Evolutionary conservation across 2,113 vertebrate species (phyloP).

Genomic region (Anolis carolinensis): DNA sequence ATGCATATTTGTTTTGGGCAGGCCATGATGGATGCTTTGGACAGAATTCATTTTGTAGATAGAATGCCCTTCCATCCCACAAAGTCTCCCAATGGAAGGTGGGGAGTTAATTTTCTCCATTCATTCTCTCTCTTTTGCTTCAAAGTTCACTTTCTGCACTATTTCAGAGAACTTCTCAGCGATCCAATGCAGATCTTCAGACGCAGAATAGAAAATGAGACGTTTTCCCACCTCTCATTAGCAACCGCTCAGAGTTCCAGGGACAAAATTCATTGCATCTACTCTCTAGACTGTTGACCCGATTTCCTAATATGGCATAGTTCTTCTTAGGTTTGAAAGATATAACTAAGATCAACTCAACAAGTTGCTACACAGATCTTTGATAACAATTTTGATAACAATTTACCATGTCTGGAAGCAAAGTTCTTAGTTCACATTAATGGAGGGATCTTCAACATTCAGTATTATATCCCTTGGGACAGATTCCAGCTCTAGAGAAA

Average conservation of each 20-base stretch:
- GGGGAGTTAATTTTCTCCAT: not conserved
- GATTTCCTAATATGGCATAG: not conserved
- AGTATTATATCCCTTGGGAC: not conserved
- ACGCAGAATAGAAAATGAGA: not conserved
- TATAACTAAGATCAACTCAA: not conserved
- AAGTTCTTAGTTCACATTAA: not conserved
- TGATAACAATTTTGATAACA: not conserved
- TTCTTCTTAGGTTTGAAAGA: no score
- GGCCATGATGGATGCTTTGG: not conserved
- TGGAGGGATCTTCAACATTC: not conserved
- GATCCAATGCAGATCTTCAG: no score
- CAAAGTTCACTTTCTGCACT: no score
- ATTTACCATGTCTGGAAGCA: not conserved
- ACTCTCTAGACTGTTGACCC: not conserved
- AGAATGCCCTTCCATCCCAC: not conserved
- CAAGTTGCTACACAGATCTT: not conserved
- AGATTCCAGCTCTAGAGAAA: not conserved
- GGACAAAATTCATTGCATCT: not conserved
- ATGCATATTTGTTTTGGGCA: not conserved
- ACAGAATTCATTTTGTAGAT: not conserved
- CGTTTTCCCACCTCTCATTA: not conserved
- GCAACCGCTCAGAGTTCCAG: not conserved
- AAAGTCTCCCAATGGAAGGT: not conserved
- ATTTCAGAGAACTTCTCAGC: not conserved
- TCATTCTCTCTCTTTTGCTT: no score